Evolutionary conservation across 2,888 invertebrate species (phyloP).

Genomic region (Tachina grossa): DNA sequence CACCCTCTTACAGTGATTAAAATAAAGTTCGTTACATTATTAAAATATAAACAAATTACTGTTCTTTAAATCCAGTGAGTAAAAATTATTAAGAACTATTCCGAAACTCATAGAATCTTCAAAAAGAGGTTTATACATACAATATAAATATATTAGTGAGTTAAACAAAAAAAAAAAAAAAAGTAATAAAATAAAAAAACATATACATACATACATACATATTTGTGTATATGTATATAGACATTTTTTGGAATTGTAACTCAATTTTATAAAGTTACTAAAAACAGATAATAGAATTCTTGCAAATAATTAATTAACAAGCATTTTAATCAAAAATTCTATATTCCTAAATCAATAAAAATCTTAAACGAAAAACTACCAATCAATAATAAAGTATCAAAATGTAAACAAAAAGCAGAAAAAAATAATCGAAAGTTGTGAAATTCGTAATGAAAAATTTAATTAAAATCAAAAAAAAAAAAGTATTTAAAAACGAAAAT

Average conservation of each 20-base stretch:
- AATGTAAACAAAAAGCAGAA: conserved; percentile 47
- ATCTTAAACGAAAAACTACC: conserved; percentile 11
- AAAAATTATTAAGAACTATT: too few species aligned
- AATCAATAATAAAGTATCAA: conserved; percentile 56
- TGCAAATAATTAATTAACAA: conserved; percentile 34
- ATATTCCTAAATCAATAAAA: conserved; percentile 67
- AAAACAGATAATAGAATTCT: conserved; percentile 42
- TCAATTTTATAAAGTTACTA: conserved; percentile 60
- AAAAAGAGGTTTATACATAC: too few species aligned
- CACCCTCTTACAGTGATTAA: too few species aligned
- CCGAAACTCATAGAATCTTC: too few species aligned
- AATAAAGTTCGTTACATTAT: too few species aligned
- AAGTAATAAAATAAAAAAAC: background rate
- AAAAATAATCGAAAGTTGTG: conserved; percentile 63
- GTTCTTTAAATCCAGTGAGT: too few species aligned
- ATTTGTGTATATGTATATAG: too few species aligned
- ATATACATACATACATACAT: too few species aligned
- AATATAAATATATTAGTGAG: too few species aligned
- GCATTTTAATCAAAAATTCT: conserved; percentile 65
- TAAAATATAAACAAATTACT: too few species aligned
- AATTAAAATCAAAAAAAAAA: conserved; percentile 51
- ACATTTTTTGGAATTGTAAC: conserved; percentile 64
- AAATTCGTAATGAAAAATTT: conserved; percentile 60
- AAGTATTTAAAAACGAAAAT: conserved; percentile 56
- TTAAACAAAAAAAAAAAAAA: background rate